A percentile compares a stretch with the other conserved stretches of the same genome.
phyloP scores from a whole-genome alignment of 1,140 invertebrate genomes.

The Euwallacea fornicatus region DNA sequence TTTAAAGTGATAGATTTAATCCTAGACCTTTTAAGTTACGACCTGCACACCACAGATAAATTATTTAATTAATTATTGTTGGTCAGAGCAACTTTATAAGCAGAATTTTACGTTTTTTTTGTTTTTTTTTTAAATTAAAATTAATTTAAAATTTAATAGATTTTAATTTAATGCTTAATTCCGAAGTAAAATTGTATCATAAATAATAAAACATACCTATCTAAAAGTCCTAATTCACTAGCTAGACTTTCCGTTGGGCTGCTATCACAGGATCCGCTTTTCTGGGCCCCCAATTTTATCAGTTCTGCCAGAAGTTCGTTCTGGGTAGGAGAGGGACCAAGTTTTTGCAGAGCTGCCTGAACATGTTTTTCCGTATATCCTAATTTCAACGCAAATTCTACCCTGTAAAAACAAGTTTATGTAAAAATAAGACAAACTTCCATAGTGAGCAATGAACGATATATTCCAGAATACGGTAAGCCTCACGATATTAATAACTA shows the following conservation, averaged over 20 bases:
- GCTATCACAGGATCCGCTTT: slow-evolving; percentile 47
- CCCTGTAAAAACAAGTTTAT: slow-evolving; percentile 44
- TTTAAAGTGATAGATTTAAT: too few species aligned
- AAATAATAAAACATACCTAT: slow-evolving; percentile 19
- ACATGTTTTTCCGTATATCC: slow-evolving; percentile 89
- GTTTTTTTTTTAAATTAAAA: not conserved
- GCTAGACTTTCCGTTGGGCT: slow-evolving; percentile 47
- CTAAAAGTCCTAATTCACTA: slow-evolving; percentile 36
- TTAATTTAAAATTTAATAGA: not conserved
- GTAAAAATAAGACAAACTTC: too few species aligned
- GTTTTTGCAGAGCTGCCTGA: slow-evolving; percentile 76
- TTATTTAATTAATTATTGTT: too few species aligned
- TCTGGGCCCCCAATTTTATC: slow-evolving; percentile 71
- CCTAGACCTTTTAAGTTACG: too few species aligned
- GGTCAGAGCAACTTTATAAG: too few species aligned
- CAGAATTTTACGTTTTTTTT: not conserved
- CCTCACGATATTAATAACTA: too few species aligned
- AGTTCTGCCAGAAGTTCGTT: slow-evolving; percentile 85
- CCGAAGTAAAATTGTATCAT: not conserved
- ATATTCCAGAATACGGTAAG: too few species aligned
- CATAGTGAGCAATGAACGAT: too few species aligned
- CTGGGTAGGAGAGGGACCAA: slow-evolving; percentile 79
- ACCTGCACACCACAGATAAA: too few species aligned
- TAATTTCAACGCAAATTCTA: slow-evolving; percentile 85
- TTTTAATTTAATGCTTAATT: too few species aligned